Evolutionary conservation across 2,797 vertebrate genomes (phyloP).

Genomic region (Gambusia yucatana): DNA sequence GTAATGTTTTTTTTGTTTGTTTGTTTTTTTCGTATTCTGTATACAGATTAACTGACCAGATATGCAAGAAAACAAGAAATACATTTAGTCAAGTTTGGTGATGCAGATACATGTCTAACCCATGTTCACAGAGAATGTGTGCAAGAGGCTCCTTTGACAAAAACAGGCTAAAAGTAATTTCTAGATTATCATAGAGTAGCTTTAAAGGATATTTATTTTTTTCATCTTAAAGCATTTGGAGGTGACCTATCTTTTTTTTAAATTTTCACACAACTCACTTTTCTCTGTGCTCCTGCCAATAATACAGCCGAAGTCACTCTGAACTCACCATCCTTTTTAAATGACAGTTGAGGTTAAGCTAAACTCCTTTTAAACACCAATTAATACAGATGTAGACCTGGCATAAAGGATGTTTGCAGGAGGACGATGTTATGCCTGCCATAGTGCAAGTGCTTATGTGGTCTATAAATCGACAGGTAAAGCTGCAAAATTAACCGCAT

Average conservation of each 20-base stretch:
- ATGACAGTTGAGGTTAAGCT: background rate
- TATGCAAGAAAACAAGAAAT: background rate
- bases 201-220: background rate
- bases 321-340: slow-evolving; percentile 21
- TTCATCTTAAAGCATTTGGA: background rate
- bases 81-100: background rate
- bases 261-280: background rate
- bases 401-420: slow-evolving; percentile 5
- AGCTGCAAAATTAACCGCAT: slow-evolving; percentile 21
- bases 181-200: background rate
- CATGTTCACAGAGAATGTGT: background rate
- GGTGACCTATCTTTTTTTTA: background rate
- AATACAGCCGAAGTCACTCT: background rate
- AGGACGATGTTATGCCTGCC: slow-evolving; percentile 14
- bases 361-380: slow-evolving; percentile 1
- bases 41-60: background rate
- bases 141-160: background rate
- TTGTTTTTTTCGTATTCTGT: background rate
- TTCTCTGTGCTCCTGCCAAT: background rate
- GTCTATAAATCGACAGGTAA: slow-evolving; percentile 7
- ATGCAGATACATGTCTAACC: background rate
- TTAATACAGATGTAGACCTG: slow-evolving; percentile 20
- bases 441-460: slow-evolving; percentile 22
- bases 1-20: too few species aligned
- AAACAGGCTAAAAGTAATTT: background rate